These are phyloP conservation scores for Malacosoma neustria DNA, from an alignment of 2,888 invertebrate genomes.

Conservation along the genomic window DNA sequence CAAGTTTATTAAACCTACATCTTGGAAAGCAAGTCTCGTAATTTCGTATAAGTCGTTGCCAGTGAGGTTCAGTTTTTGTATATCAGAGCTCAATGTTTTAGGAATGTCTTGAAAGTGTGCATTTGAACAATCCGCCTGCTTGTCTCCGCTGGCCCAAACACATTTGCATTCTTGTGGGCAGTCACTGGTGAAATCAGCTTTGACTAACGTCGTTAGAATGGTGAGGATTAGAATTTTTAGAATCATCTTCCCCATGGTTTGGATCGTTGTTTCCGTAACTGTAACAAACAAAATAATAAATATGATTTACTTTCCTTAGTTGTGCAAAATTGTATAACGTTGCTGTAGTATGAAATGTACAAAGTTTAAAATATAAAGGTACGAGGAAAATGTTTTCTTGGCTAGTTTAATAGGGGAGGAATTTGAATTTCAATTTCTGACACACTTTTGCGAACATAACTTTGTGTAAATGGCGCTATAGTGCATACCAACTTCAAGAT, in stretches of 20 bases:
- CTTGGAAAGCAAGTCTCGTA: constrained; percentile 78
- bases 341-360: constrained; percentile 1
- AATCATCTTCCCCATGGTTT: constrained; percentile 44
- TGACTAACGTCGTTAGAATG: constrained; percentile 34
- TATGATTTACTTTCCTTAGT: constrained; percentile 12
- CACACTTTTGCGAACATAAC: constrained; percentile 7
- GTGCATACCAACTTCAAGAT: too few species aligned
- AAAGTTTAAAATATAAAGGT: neutral
- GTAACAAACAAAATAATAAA: constrained; percentile 39
- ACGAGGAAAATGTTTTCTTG: constrained; percentile 6
- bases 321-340: constrained; percentile 9
- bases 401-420: neutral
- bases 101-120: constrained; percentile 82
- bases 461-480: neutral
- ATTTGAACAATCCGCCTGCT: constrained; percentile 85
- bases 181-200: constrained; percentile 71
- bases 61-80: constrained; percentile 82
- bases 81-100: constrained; percentile 79
- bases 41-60: constrained; percentile 81
- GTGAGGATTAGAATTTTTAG: constrained; percentile 32
- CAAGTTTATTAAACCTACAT: constrained; percentile 82
- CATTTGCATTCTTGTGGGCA: constrained; percentile 85
- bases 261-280: constrained; percentile 24
- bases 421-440: neutral
- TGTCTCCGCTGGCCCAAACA: constrained; percentile 89